Base-by-base conservation (phyloP, 2,888 invertebrate species). In the Rambutsinella grinnellia region DNA sequence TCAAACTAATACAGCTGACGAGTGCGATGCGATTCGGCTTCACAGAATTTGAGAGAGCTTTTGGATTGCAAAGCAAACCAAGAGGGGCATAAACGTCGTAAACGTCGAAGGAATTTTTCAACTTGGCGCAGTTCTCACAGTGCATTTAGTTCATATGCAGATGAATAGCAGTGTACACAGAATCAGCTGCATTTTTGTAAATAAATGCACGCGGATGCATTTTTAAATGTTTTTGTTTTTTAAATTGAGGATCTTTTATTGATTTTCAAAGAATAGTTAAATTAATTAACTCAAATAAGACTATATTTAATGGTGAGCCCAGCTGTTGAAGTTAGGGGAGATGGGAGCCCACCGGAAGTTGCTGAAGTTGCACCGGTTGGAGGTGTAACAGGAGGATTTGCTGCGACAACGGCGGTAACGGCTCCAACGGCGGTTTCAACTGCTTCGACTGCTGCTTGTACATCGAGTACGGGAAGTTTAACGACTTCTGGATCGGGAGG, bases 271-370 rank as follows among this genome's bases (percentile, higher is more conserved):
- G 15, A 23, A 28, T 56, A 24, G 15, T 23, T 15, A n/a, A n/a
- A n/a, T n/a, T n/a, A 21, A 21, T n/a, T 21, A 8, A 46, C 17
- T n/a, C n/a, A n/a, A n/a, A n/a, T n/a, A n/a, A n/a, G n/a, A n/a
- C n/a, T n/a, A n/a, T n/a, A n/a, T 57, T 13, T 15, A 56, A 71
- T 71, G 71, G 71, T 71, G 0, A 71, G 58, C 17, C 57, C 71
- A 28, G 62, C 61, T 3, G 58, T 24, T 23, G 71, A 71, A 58
- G 71, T 51, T 23, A 58, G 57, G 15, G 65, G 61, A 47, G 61
- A 23, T 2, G 27, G 27, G 17, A 17, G 13, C 10, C 56, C 24
- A 51, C 71, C 71, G 3, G 71, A 65, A 2, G 65, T 54, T 1
- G 36, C 26, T 24, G 71, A 71, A 8, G 58, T 53, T 0, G 36